Evolutionary conservation across 2,888 invertebrate genomes (phyloP).

Genomic region (Stegophylla sp.): DNA sequence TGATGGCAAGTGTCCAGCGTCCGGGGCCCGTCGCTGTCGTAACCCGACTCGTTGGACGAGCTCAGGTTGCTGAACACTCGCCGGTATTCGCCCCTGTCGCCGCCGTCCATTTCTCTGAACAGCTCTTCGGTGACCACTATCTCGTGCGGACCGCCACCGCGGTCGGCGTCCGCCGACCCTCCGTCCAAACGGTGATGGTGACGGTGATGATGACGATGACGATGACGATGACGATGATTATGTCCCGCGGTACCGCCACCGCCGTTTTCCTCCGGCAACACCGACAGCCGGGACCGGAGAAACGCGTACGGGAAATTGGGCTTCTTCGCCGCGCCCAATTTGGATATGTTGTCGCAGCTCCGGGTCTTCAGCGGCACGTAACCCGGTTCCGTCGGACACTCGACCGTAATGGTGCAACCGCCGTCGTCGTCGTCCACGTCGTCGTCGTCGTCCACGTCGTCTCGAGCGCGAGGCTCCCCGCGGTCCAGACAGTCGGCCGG

Average conservation of each 20-base stretch:
- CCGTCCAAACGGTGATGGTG: too few species aligned
- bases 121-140: slow-evolving; percentile 53
- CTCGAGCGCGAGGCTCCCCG: slow-evolving; percentile 61
- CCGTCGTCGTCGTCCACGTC: slow-evolving; percentile 61
- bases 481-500: slow-evolving; percentile 78
- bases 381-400: slow-evolving; percentile 61
- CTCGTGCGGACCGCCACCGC: slow-evolving; percentile 9
- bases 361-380: slow-evolving; percentile 72
- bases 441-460: background rate
- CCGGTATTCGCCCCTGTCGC: slow-evolving; percentile 53
- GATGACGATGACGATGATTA: background rate
- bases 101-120: slow-evolving; percentile 55
- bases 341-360: slow-evolving; percentile 77
- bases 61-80: slow-evolving; percentile 72
- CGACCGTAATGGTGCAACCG: slow-evolving; percentile 64
- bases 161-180: background rate
- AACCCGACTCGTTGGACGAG: slow-evolving; percentile 79
- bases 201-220: background rate
- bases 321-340: slow-evolving; percentile 70
- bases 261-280: slow-evolving; percentile 69
- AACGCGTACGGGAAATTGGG: slow-evolving; percentile 80
- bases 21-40: slow-evolving; percentile 73
- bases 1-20: slow-evolving; percentile 29
- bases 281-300: slow-evolving; percentile 77
- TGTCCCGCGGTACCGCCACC: slow-evolving; percentile 39